phyloP scores from a whole-genome alignment of 2,888 invertebrate species.

The Drosophila helvetica region DNA sequence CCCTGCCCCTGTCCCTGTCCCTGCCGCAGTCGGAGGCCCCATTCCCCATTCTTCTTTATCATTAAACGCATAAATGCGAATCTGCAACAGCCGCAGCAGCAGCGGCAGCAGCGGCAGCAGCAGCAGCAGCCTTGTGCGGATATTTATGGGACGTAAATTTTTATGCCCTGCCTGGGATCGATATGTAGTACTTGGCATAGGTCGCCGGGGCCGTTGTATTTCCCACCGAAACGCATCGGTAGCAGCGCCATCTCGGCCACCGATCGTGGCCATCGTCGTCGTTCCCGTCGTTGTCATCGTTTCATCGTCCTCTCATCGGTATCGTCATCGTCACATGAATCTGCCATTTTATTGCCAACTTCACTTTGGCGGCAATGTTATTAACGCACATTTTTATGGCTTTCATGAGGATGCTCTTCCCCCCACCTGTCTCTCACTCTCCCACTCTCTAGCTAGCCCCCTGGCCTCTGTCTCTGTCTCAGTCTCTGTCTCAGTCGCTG shows the following conservation, averaged over 20 bases:
- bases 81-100: slow-evolving; percentile 49
- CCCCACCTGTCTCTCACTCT: no score
- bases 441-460: no score
- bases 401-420: slow-evolving; percentile 16
- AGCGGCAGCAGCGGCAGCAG: slow-evolving; percentile 9
- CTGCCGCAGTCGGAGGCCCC: slow-evolving; percentile 33
- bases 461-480: no score
- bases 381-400: slow-evolving; percentile 80
- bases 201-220: slow-evolving; percentile 29
- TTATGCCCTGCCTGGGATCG: slow-evolving; percentile 60
- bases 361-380: slow-evolving; percentile 80
- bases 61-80: slow-evolving; percentile 78
- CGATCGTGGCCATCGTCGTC: slow-evolving; percentile 11
- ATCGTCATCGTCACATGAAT: slow-evolving; percentile 73
- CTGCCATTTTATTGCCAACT: slow-evolving; percentile 79
- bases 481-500: no score
- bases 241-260: slow-evolving; percentile 26
- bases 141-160: slow-evolving; percentile 80
- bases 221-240: slow-evolving; percentile 39
- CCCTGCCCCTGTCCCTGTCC: slow-evolving; percentile 5
- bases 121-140: slow-evolving; percentile 68
- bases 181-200: slow-evolving; percentile 52
- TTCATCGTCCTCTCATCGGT: slow-evolving; percentile 11
- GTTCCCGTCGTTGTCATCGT: slow-evolving; percentile 49
- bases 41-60: slow-evolving; percentile 74